Percentiles rank a stretch among this genome's conserved stretches.
Conservation (phyloP, 1,140 invertebrate genomes). For the Conus betulinus region DNA sequence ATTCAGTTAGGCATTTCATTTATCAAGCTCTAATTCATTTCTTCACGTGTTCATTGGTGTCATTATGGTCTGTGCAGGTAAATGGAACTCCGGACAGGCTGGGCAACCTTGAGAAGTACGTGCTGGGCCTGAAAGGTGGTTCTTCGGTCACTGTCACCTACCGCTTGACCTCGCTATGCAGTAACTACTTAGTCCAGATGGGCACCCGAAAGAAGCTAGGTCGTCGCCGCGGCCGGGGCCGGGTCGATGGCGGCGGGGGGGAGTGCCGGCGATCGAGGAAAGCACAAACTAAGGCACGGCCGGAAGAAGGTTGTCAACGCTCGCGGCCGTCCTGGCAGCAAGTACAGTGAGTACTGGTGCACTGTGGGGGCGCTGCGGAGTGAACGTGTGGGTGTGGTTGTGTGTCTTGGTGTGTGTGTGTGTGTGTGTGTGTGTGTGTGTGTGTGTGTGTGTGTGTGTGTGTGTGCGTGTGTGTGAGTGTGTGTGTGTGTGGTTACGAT, state of each 20-base stretch:
- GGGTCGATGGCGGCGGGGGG: background rate
- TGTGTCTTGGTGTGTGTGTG: background rate
- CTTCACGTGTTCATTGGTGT: too few species aligned
- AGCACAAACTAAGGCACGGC: background rate
- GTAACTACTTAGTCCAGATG: background rate
- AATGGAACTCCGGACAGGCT: background rate
- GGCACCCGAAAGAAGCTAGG: background rate
- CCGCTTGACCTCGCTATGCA: background rate
- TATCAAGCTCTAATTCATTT: too few species aligned
- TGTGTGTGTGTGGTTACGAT: background rate
- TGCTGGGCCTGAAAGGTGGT: background rate
- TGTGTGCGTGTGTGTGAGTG: background rate
- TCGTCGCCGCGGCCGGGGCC: background rate
- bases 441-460: conserved; percentile 10
- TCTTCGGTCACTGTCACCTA: background rate
- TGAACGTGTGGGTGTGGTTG: background rate
- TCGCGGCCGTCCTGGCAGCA: background rate
- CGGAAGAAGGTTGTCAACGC: background rate
- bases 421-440: background rate
- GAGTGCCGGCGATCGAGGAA: background rate
- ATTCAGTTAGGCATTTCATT: too few species aligned
- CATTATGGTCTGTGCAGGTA: background rate
- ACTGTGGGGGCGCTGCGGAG: background rate
- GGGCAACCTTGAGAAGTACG: background rate
- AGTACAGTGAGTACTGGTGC: background rate